Evolutionary conservation across 2,888 invertebrate species (phyloP).

Genomic region (Morinoia aosen): DNA sequence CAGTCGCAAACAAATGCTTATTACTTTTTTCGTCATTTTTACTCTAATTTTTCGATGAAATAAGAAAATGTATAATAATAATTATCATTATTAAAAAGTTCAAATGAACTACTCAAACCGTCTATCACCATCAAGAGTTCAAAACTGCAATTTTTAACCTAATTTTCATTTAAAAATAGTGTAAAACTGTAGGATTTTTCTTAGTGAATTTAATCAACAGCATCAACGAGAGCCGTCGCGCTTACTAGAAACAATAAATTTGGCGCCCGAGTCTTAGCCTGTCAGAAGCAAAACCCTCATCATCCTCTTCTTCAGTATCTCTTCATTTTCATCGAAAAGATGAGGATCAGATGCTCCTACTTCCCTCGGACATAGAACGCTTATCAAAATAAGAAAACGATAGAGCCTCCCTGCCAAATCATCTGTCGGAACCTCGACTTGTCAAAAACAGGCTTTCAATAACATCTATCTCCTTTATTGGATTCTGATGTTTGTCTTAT

Average conservation of each 20-base stretch:
- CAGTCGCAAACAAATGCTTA: too few relatives aligned
- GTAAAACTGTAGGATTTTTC: neutral
- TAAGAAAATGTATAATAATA: too few relatives aligned
- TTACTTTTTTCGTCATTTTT: too few relatives aligned
- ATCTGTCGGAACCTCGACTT: neutral
- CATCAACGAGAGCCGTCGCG: neutral
- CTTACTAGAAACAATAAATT: neutral
- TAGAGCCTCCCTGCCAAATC: neutral
- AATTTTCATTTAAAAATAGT: neutral
- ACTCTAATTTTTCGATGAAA: too few relatives aligned
- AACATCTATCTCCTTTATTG: slow-evolving; percentile 4
- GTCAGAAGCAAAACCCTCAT: neutral
- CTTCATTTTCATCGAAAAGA: neutral
- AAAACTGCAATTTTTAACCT: neutral
- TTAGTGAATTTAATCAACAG: neutral
- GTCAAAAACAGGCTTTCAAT: slow-evolving; percentile 12
- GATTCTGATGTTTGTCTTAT: slow-evolving; percentile 3
- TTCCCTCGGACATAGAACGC: neutral
- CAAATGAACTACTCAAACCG: too few relatives aligned
- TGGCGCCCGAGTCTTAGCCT: neutral
- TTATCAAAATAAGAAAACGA: slow-evolving; percentile 12
- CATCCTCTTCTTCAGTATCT: neutral
- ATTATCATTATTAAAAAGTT: too few relatives aligned
- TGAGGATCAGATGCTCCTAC: neutral
- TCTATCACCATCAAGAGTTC: neutral